Evolutionary conservation across 2,888 invertebrate genomes (phyloP).

Genomic region (Caenorhabditis uteleia): DNA sequence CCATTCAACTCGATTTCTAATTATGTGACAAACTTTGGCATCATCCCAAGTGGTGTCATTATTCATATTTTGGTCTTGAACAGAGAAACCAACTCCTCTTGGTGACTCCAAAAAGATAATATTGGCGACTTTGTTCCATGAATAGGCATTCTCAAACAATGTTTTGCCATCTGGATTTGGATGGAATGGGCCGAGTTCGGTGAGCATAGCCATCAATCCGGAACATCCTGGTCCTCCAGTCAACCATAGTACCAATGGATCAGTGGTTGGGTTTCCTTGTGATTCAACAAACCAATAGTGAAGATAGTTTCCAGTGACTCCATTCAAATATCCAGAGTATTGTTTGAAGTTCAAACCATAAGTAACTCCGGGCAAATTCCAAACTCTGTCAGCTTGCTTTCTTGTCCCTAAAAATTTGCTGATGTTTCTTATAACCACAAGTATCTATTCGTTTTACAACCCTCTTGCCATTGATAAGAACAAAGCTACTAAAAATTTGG

Average conservation of each 20-base stretch:
- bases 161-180: slow-evolving; percentile 66
- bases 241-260: slow-evolving; percentile 71
- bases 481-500: slow-evolving; percentile 12
- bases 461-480: slow-evolving; percentile 10
- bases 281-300: slow-evolving; percentile 62
- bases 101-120: slow-evolving; percentile 73
- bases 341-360: slow-evolving; percentile 70
- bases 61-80: slow-evolving; percentile 50
- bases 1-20: not conserved
- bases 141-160: slow-evolving; percentile 64
- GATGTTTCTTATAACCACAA: not conserved
- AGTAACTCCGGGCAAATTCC: slow-evolving; percentile 57
- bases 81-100: slow-evolving; percentile 73
- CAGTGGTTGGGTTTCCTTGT: slow-evolving; percentile 68
- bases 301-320: slow-evolving; percentile 57
- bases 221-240: slow-evolving; percentile 71
- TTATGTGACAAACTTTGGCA: slow-evolving; percentile 26
- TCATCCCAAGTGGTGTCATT: slow-evolving; percentile 49
- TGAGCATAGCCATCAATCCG: slow-evolving; percentile 50
- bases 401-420: slow-evolving; percentile 36
- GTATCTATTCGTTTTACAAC: not conserved
- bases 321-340: slow-evolving; percentile 71
- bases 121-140: slow-evolving; percentile 71
- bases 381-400: slow-evolving; percentile 54
- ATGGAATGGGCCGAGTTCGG: slow-evolving; percentile 56